These are phyloP conservation scores for Dromas ardeola DNA, from an alignment of 2,113 vertebrate genomes.

Conservation along the genomic window DNA sequence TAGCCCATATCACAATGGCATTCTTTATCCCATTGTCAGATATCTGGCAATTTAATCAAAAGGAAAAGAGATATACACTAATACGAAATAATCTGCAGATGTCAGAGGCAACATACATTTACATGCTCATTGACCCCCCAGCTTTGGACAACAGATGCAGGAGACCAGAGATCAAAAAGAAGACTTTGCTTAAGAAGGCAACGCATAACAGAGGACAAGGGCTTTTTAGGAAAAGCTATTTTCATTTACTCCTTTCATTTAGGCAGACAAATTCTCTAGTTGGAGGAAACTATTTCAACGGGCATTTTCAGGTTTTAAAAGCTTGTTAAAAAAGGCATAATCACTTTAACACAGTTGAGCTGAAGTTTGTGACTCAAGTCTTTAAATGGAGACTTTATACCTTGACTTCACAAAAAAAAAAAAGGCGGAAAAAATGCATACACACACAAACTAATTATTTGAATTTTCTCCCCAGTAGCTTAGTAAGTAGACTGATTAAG, in stretches of 20 bases:
- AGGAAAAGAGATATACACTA: not conserved
- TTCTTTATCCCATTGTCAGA: not conserved
- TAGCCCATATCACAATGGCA: not conserved
- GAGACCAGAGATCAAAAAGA: not conserved
- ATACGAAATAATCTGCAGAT: not conserved
- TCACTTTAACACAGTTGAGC: not conserved
- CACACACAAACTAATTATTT: not conserved
- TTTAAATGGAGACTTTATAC: not conserved
- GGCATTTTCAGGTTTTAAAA: not conserved
- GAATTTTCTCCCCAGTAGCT: not conserved
- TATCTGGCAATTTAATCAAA: not conserved
- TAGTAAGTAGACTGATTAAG: not conserved
- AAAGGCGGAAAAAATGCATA: not conserved
- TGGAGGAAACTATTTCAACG: not conserved
- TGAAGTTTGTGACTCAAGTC: not conserved
- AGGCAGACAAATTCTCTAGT: not conserved
- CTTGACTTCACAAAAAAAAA: not conserved
- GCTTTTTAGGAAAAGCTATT: not conserved
- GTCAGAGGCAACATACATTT: not conserved
- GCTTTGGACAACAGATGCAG: not conserved
- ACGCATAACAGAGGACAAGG: not conserved
- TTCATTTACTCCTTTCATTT: not conserved
- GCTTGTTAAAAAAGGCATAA: not conserved
- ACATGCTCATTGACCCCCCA: not conserved
- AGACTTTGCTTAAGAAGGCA: not conserved